Evolutionary conservation across 1,140 invertebrate genomes (phyloP), one percentile per base, ranked within the genome.

Genomic region (Cydia amplana): DNA sequence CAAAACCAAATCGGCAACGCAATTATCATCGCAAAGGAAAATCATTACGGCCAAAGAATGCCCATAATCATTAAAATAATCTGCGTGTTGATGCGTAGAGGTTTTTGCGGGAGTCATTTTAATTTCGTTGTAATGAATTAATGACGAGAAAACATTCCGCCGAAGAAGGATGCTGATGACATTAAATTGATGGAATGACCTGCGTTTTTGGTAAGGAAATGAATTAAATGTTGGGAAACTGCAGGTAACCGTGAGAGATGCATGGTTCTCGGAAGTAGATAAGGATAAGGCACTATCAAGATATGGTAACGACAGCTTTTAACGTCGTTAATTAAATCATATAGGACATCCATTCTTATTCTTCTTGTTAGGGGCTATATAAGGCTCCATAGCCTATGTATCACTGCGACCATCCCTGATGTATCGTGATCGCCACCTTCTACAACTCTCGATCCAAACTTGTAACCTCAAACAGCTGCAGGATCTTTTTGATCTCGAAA

Each of bases 61-160:
- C 28, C 28, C 32, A 70, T 70, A 70, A 70, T 40, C 65, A 70
- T 70, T 70, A 70, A 70, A 70, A 32, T 32, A 70, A 70, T 70
- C 1, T 36, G 32, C n/a, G 65, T 67, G 65, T 70, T 70, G 28
- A 40, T 60, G 65, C 65, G 65, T 70, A 32, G n/a, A 70, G 4
- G 49, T 65, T 32, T 65, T 65, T 60, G 55, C 55, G n/a, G 0
- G 51, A 16, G 25, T 36, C 64, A 36, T 67, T 36, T 70, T 70
- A 36, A 70, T 70, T 67, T 70, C 65, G n/a, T 18, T 18, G 65
- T 70, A 70, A 36, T 70, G 16, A 70, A 70, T 70, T 36, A 36
- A 70, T 70, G 65, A 70, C 32, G 65, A 70, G 25, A 36, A 70
- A 70, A 36, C 23, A 70, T 70, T 18, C 65, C n/a, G 32, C n/a